phyloP scores from a whole-genome alignment of 2,888 invertebrate genomes.

The Rotaria magnacalcarata region DNA sequence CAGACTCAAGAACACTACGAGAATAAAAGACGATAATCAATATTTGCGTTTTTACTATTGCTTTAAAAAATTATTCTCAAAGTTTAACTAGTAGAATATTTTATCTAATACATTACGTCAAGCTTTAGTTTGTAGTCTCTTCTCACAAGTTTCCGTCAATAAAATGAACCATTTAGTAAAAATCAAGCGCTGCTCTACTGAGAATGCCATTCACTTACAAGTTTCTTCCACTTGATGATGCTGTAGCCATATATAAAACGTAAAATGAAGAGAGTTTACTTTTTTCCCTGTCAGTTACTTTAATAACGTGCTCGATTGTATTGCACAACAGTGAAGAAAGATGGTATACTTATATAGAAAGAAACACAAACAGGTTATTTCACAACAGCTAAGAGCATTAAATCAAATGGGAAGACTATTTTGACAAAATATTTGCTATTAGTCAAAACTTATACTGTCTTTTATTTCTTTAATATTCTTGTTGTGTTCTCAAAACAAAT shows the following conservation, averaged over 20 bases:
- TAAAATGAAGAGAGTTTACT: not conserved
- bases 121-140: too few species aligned
- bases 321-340: not conserved
- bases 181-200: too few species aligned
- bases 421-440: not conserved
- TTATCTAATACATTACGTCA: too few species aligned
- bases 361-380: not conserved
- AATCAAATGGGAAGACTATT: not conserved
- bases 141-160: too few species aligned
- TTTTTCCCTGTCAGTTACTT: not conserved
- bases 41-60: too few species aligned
- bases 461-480: too few species aligned
- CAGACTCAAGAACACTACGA: not conserved
- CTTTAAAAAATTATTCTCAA: too few species aligned
- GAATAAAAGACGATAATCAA: too few species aligned
- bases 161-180: too few species aligned
- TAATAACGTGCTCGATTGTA: not conserved
- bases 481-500: too few species aligned
- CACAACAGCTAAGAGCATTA: not conserved
- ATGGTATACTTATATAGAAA: not conserved
- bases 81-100: too few species aligned
- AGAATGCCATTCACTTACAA: not conserved
- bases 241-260: not conserved
- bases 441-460: not conserved
- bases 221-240: not conserved